Conservation (phyloP, 2,888 invertebrate genomes). For the Lobophora halterata region DNA sequence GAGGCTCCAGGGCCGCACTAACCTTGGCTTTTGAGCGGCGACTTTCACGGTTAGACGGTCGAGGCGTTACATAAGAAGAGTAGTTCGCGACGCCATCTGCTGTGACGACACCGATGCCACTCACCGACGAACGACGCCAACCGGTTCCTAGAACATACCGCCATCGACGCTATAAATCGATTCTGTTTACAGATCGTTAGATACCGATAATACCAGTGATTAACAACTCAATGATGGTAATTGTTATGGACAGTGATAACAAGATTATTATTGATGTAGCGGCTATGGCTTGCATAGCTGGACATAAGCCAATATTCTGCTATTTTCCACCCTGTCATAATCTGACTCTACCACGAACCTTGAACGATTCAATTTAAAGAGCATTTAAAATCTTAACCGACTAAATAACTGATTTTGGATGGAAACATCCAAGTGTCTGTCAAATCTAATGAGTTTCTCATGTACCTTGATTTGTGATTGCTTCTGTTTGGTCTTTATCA, state of each 20-base stretch:
- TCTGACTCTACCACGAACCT: no score
- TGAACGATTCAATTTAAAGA: no score
- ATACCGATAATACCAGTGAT: constrained; percentile 29
- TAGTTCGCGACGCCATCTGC: constrained; percentile 46
- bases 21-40: constrained; percentile 80
- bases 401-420: no score
- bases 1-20: constrained; percentile 69
- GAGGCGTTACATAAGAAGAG: constrained; percentile 72
- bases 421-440: no score
- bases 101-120: constrained; percentile 66
- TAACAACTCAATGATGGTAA: constrained; percentile 25
- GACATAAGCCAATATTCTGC: not conserved
- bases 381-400: no score
- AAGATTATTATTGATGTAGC: constrained; percentile 16
- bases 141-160: constrained; percentile 53
- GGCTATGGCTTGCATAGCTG: constrained; percentile 7
- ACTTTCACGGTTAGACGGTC: constrained; percentile 80
- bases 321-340: not conserved
- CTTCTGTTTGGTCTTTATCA: not conserved
- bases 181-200: constrained; percentile 31
- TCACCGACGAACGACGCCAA: constrained; percentile 59
- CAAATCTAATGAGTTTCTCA: no score
- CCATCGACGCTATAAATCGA: constrained; percentile 28
- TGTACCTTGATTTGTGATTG: not conserved
- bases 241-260: constrained; percentile 24